phyloP scores from a whole-genome alignment of 2,888 invertebrate genomes.

The Ypsolopha scabrella region DNA sequence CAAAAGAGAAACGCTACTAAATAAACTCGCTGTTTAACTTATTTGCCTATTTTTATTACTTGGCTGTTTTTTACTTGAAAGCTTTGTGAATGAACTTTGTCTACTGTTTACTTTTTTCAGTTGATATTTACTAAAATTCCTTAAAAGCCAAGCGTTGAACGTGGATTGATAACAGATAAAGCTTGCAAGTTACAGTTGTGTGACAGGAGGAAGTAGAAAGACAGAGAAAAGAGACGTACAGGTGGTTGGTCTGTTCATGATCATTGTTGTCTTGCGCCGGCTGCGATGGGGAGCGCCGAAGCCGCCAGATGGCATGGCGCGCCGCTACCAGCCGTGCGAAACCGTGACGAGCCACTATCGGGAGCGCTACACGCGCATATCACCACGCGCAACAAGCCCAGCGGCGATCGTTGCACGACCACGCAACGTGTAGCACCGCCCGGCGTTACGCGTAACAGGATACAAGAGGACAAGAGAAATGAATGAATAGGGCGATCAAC shows the following conservation, averaged over 20 bases:
- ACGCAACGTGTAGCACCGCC: conserved; percentile 18
- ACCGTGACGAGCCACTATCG: conserved; percentile 76
- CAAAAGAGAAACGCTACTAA: conserved; percentile 27
- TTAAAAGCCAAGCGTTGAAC: neutral
- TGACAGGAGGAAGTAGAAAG: conserved; percentile 22
- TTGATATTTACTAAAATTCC: too few relatives aligned
- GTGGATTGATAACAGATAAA: conserved; percentile 17
- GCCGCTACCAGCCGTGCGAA: conserved; percentile 79
- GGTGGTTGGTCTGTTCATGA: conserved; percentile 66
- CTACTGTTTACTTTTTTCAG: too few relatives aligned
- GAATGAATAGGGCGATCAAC: conserved; percentile 18
- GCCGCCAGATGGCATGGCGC: conserved; percentile 78
- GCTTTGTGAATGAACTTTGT: too few relatives aligned
- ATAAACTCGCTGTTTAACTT: conserved; percentile 27
- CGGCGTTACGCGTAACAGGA: conserved; percentile 30
- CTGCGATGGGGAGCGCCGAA: conserved; percentile 69
- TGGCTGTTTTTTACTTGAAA: neutral
- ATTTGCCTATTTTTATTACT: conserved; percentile 21
- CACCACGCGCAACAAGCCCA: conserved; percentile 46
- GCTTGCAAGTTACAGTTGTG: conserved; percentile 20
- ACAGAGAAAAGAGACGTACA: conserved; percentile 58
- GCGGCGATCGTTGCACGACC: conserved; percentile 15
- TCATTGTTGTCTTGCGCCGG: conserved; percentile 63
- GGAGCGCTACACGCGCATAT: conserved; percentile 54
- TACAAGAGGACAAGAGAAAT: conserved; percentile 7